Conservation (phyloP, 2,888 invertebrate genomes). For the Plagodis pulveraria region DNA sequence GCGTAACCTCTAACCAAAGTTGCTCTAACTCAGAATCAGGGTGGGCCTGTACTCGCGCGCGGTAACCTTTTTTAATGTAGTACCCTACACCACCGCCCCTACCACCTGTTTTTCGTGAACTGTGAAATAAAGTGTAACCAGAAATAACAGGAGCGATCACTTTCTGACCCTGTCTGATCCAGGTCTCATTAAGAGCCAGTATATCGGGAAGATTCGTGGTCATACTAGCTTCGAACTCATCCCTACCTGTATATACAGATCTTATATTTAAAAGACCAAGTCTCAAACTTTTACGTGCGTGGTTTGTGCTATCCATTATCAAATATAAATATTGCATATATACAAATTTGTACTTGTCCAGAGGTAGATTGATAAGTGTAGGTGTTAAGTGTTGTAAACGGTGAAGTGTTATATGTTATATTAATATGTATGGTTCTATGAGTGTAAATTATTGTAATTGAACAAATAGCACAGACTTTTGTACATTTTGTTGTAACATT, state of each 20-base stretch:
- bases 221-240: background rate
- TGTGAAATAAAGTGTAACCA: slow-evolving; percentile 1
- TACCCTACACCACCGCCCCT: slow-evolving; percentile 11
- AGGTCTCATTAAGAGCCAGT: background rate
- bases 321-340: background rate
- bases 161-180: background rate
- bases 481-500: too few species aligned
- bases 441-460: background rate
- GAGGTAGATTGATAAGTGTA: background rate
- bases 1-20: slow-evolving; percentile 35
- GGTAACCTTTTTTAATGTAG: slow-evolving; percentile 20
- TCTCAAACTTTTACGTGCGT: background rate
- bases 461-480: background rate
- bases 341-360: background rate
- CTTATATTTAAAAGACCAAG: slow-evolving; percentile 1
- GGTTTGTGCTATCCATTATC: background rate
- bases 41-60: slow-evolving; percentile 19
- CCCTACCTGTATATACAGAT: background rate
- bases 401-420: background rate
- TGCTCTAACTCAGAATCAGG: slow-evolving; percentile 33
- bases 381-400: background rate
- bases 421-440: background rate
- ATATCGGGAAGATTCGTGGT: background rate
- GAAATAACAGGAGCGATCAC: background rate
- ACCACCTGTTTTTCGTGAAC: slow-evolving; percentile 5